A percentile compares a stretch with the other conserved stretches of the same genome.
Conservation (phyloP, 1,140 invertebrate genomes). For the Gryllus bimaculatus region DNA sequence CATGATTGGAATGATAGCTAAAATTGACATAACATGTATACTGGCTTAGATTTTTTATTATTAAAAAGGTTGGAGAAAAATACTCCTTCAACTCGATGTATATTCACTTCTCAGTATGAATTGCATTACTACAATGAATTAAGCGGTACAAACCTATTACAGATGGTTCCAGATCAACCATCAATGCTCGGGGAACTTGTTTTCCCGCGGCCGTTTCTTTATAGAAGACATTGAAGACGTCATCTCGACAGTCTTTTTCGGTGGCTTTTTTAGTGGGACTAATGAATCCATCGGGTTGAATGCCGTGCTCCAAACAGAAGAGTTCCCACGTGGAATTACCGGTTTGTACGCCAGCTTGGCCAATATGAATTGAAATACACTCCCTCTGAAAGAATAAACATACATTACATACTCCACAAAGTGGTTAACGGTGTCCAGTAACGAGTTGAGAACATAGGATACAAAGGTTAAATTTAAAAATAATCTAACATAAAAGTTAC, state of each 20-base stretch:
- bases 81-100: no score
- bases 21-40: no score
- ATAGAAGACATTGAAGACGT: conserved; percentile 41
- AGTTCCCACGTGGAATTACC: conserved; percentile 79
- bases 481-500: no score
- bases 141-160: conserved; percentile 25
- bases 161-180: conserved; percentile 44
- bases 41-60: no score
- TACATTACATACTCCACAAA: no score
- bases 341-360: conserved; percentile 83
- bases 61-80: no score
- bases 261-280: conserved; percentile 41
- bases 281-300: conserved; percentile 77
- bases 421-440: no score
- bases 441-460: no score
- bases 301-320: conserved; percentile 82
- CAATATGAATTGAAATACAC: conserved; percentile 78
- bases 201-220: conserved; percentile 41
- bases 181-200: conserved; percentile 41
- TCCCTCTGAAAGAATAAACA: conserved; percentile 46
- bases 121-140: no score
- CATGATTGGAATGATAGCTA: no score
- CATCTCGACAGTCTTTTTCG: not conserved
- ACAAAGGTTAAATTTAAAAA: no score
- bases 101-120: no score